Conservation (phyloP, 2,888 invertebrate genomes). For the Smittia sp. region DNA sequence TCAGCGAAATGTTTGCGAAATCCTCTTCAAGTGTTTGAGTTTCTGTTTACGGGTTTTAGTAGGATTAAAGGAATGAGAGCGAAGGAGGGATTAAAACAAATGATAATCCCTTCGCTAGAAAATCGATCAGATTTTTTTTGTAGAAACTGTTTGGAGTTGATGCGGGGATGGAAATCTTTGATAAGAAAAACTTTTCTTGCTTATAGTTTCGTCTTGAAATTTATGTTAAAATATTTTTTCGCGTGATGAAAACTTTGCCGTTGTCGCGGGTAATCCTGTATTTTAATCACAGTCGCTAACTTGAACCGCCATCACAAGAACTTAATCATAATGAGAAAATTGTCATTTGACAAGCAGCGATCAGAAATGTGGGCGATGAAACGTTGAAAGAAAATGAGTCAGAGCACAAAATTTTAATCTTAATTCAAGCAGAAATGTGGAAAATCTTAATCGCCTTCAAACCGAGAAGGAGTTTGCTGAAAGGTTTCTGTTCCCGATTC, state of each 20-base stretch:
- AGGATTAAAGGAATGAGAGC: background rate
- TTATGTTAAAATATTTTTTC: slow-evolving; percentile 10
- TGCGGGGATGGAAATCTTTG: background rate
- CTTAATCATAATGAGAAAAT: slow-evolving; percentile 35
- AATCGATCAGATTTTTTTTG: background rate
- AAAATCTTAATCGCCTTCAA: slow-evolving; percentile 41
- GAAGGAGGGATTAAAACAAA: background rate
- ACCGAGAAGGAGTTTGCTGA: slow-evolving; percentile 28
- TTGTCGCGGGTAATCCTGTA: background rate
- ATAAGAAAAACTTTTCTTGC: background rate
- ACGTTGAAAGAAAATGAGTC: slow-evolving; percentile 13
- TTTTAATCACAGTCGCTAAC: background rate
- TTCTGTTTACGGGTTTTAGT: background rate
- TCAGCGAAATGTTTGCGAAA: background rate
- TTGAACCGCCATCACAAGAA: background rate
- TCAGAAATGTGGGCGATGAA: slow-evolving; percentile 3
- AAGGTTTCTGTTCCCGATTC: slow-evolving; percentile 25
- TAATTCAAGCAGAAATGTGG: slow-evolving; percentile 41
- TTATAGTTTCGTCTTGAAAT: background rate
- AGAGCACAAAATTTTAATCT: slow-evolving; percentile 37
- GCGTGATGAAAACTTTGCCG: slow-evolving; percentile 1
- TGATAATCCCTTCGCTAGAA: background rate
- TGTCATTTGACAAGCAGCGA: slow-evolving; percentile 34
- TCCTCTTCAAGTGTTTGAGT: slow-evolving; percentile 9
- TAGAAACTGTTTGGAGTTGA: background rate